These are phyloP conservation scores for Diaprepes abbreviatus DNA, from an alignment of 2,888 invertebrate species.

Conservation along the genomic window DNA sequence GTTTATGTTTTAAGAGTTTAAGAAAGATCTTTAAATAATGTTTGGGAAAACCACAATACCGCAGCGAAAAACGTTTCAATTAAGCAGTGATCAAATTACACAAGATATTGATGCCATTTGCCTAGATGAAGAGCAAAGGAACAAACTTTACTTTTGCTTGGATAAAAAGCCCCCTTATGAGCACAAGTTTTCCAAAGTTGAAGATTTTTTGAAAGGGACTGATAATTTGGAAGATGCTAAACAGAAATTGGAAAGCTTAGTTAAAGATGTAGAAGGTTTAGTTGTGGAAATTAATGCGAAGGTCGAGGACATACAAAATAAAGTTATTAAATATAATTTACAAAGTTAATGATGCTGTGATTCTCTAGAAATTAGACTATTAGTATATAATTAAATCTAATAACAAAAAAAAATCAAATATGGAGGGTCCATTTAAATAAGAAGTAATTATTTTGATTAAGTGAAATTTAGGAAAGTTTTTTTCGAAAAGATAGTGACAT, in stretches of 20 bases:
- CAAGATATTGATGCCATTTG: constrained; percentile 57
- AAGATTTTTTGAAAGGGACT: constrained; percentile 59
- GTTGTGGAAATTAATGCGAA: constrained; percentile 50
- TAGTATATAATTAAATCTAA: no score
- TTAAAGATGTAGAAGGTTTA: constrained; percentile 51
- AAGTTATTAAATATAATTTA: constrained; percentile 7
- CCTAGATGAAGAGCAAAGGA: constrained; percentile 54
- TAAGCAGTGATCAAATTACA: constrained; percentile 54
- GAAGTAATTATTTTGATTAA: no score
- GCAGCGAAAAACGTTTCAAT: constrained; percentile 49
- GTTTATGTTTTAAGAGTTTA: no score
- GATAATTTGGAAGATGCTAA: constrained; percentile 55
- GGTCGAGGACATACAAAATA: constrained; percentile 49
- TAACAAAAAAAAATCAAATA: no score
- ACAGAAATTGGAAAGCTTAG: constrained; percentile 48
- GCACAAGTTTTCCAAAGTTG: constrained; percentile 55
- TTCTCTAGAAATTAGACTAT: no score
- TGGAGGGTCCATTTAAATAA: no score
- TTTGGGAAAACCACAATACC: constrained; percentile 53
- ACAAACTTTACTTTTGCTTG: constrained; percentile 58
- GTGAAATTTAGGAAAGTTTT: no score
- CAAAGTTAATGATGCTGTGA: constrained; percentile 1
- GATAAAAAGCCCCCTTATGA: constrained; percentile 59
- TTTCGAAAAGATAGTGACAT: no score
- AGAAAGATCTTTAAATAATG: no score